phyloP scores from a whole-genome alignment of 2,113 vertebrate species.

The Eidolon helvum region DNA sequence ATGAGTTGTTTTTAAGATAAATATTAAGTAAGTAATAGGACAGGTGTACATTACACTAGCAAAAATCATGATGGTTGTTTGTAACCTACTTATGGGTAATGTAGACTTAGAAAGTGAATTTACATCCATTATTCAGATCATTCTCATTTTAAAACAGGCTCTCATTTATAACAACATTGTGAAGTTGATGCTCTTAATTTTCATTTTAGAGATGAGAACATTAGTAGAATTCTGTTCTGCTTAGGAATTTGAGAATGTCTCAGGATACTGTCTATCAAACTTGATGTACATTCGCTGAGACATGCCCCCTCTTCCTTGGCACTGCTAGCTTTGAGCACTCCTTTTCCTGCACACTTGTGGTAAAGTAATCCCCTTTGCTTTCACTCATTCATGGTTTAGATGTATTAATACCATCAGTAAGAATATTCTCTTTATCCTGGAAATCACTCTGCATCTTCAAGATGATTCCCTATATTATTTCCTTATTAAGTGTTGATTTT shows the following conservation, averaged over 20 bases:
- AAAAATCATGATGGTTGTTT: neutral
- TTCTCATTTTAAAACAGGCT: constrained; percentile 27
- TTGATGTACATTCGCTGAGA: neutral
- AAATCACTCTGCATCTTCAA: neutral
- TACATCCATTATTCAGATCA: neutral
- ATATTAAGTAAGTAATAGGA: neutral
- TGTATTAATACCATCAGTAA: neutral
- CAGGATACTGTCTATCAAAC: neutral
- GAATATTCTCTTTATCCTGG: neutral
- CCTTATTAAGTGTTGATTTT: constrained; percentile 11
- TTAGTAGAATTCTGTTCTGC: neutral
- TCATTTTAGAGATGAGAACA: neutral
- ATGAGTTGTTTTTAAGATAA: neutral
- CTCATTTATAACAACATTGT: neutral
- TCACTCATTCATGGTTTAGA: neutral
- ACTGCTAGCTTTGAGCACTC: neutral
- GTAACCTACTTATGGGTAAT: neutral
- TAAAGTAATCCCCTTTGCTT: neutral
- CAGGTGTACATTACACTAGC: neutral
- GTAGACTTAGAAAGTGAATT: neutral
- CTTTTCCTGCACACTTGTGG: neutral
- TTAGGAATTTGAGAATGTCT: neutral
- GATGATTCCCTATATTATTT: neutral
- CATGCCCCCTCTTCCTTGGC: neutral
- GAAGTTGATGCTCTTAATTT: neutral